Evolutionary conservation across 2,113 vertebrate species (phyloP), one percentile per base, ranked within the genome.

Genomic region (Actenoides hombroni): DNA sequence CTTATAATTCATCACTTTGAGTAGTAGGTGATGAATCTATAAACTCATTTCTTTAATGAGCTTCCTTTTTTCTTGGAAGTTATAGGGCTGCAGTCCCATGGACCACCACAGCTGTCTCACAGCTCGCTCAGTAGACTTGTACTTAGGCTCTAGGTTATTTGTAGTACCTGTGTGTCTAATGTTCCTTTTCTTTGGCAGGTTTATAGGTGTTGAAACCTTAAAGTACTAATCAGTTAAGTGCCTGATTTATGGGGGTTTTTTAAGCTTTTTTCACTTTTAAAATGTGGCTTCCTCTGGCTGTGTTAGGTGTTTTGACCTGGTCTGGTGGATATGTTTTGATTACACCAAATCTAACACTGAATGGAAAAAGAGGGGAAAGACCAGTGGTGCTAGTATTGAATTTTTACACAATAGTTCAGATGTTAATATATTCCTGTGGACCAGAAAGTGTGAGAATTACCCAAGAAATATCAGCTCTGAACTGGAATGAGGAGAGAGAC

Each of bases 21-120:
- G 24, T 16, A 77, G 40, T 14, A 57, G 48, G 11, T 63, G 31
- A 70, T 59, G 54, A 83, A 61, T 44, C 29, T 53, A 12, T 40
- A 67, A 86, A 54, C 6, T 31, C 0, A 10, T 39, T 90, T 77
- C n/a, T 31, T 81, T 46, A 81, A 74, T 16, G 25, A 81, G 51
- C 16, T 67, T 23, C 13, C 18, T 64, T 37, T 81, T 83, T 87
- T 35, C 37, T 70, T 67, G 28, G 9, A 16, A 26, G 6, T 3
- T n/a, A 4, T 8, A 20, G 20, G 31, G 15, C 2, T 67, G n/a
- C 29, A 42, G 53, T n/a, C n/a, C 31, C 21, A 24, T 0, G 1
- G 26, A 17, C 24, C 8, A 28, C 7, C 25, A 24, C 37, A 70
- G 44, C 12, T 54, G 53, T 23, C 75, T 40, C 37, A 37, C 37